Evolutionary conservation across 2,113 vertebrate genomes (phyloP), one percentile per base, ranked within the genome.

Genomic region (Dasyprocta punctata): DNA sequence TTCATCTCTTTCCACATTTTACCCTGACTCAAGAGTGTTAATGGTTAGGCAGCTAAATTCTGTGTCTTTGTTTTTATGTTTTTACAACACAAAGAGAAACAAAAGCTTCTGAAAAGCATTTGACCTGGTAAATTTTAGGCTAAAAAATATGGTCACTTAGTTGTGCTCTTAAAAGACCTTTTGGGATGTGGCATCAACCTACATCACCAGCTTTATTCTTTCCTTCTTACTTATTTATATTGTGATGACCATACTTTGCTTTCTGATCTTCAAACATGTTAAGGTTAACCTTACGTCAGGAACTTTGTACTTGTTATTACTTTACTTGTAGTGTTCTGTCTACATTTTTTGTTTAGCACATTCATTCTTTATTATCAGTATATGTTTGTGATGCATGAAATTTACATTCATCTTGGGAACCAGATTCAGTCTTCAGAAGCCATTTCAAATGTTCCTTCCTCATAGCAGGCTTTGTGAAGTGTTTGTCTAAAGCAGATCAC

Each of bases 1-100:
- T 44, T 52, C 86, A 69, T 47, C 90, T 92, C 81, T 90, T 81
- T 90, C 56, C 4, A 0, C 56, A 3, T 54, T 58, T 92, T 77
- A 69, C 54, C 77, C 86, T 83, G 80, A 91, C 90, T 90, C 36
- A 44, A 86, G 44, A 61, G 77, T 89, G 92, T 90, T 95, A 75
- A 88, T 56, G 54, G 71, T 56, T 33, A 80, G 78, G 41, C 89
- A 84, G 65, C n/a, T 41, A 80, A 26, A 61, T 41, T 89, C 52
- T 78, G 41, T 86, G n/a, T 80, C 84, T 87, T 94, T 90, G 88
- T 63, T 58, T 93, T 92, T 58, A 26, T 38, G 30, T 54, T 90
- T 85, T 92, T 1, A 71, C 22, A 84, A 81, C 65, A 90, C 19
- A 86, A 89, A 73, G 22, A 90, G 75, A 90, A 95, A 81, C 63